Conservation (phyloP, 1,140 invertebrate species). For the Drosophila saltans region DNA sequence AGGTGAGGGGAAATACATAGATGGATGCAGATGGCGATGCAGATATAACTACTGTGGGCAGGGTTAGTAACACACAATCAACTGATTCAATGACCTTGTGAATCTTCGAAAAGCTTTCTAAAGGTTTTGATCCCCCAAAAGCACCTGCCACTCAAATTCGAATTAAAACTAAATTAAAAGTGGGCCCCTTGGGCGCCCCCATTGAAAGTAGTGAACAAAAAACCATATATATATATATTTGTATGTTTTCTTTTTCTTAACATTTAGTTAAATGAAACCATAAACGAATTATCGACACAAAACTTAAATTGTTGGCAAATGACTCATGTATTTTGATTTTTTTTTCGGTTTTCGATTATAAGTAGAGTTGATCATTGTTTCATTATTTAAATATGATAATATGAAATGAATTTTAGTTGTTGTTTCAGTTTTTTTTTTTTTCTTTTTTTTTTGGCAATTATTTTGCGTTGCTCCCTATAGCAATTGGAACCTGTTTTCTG, state of each 20-base stretch:
- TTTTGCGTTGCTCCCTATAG: conserved; percentile 49
- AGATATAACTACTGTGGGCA: background rate
- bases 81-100: conserved; percentile 56
- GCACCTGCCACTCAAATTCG: conserved; percentile 58
- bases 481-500: conserved; percentile 64
- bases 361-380: conserved; percentile 47
- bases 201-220: conserved; percentile 63
- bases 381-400: conserved; percentile 70
- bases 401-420: conserved; percentile 28
- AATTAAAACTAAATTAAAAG: conserved; percentile 25
- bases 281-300: conserved; percentile 67
- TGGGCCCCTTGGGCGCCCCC: conserved; percentile 47
- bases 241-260: background rate
- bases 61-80: background rate
- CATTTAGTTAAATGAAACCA: conserved; percentile 48
- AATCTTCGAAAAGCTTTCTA: conserved; percentile 62
- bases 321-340: conserved; percentile 68
- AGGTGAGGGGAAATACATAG: conserved; percentile 33
- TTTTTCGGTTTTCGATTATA: conserved; percentile 43
- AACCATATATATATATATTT: background rate
- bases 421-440: background rate
- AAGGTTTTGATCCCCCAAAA: conserved; percentile 30
- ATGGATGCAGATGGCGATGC: background rate
- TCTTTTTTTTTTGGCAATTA: conserved; percentile 72
- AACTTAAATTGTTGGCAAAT: conserved; percentile 77